These are phyloP conservation scores for Troilus luridus DNA, from an alignment of 2,888 invertebrate species.

Conservation along the genomic window DNA sequence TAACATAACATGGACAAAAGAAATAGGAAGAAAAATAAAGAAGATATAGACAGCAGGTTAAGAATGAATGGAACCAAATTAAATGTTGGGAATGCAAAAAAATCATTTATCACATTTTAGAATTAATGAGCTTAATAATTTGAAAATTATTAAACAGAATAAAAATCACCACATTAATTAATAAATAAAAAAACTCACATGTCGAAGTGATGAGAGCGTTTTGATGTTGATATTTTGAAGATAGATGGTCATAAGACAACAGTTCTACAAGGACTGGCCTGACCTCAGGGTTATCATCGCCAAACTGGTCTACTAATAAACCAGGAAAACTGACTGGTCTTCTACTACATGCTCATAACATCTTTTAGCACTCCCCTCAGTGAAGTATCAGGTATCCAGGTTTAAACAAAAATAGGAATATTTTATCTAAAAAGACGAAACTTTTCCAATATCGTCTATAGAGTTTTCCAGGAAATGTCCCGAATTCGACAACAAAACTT, in stretches of 20 bases:
- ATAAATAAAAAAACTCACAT: conserved; percentile 1
- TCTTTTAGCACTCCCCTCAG: not conserved
- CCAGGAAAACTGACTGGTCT: not conserved
- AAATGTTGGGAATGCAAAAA: not conserved
- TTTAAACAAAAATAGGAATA: not conserved
- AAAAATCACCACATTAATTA: not conserved
- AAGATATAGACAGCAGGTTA: not conserved
- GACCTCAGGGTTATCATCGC: conserved; percentile 12
- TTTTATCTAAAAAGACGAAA: not conserved
- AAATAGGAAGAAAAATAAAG: not conserved
- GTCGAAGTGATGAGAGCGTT: not conserved
- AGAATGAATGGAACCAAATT: not conserved
- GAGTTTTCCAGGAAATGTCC: not conserved
- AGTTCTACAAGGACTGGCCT: not conserved
- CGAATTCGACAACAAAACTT: not conserved
- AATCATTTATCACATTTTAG: not conserved
- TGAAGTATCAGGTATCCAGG: not conserved
- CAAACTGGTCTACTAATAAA: not conserved
- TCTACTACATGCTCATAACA: not conserved
- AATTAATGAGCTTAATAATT: not conserved
- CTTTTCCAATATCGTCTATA: not conserved
- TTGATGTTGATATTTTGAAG: not conserved
- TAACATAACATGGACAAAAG: not conserved
- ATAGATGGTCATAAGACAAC: not conserved
- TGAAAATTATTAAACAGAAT: not conserved